A percentile compares a stretch with the other conserved stretches of the same genome.
phyloP scores from a whole-genome alignment of 2,888 invertebrate genomes.

The Paralinhomoeus sp. region DNA sequence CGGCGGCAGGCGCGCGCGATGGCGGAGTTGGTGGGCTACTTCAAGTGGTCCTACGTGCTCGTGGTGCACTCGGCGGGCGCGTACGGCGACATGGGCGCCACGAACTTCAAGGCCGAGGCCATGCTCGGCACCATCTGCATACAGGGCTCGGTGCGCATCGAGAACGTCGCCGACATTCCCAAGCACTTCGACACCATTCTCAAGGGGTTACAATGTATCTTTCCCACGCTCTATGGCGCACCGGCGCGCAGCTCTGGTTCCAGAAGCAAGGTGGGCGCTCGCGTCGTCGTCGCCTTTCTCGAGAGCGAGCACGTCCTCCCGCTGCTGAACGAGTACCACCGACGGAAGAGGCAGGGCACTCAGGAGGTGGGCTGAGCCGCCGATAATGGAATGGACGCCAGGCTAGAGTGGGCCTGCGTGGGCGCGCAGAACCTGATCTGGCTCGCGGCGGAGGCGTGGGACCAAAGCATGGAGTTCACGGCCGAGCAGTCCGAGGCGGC shows the following conservation, averaged over 20 bases:
- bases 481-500: constrained; percentile 15
- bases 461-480: constrained; percentile 13
- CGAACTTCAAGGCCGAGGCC: constrained; percentile 48
- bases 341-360: too few relatives aligned
- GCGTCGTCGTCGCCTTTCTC: constrained; percentile 49
- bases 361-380: background rate
- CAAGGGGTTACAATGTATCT: too few relatives aligned
- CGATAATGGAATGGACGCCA: too few relatives aligned
- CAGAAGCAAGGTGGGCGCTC: too few relatives aligned
- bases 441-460: constrained; percentile 23
- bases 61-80: constrained; percentile 47
- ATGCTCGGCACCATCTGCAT: too few relatives aligned
- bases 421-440: constrained; percentile 4
- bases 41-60: constrained; percentile 50
- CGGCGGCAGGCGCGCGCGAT: constrained; percentile 34
- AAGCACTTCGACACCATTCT: too few relatives aligned
- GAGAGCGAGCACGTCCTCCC: constrained; percentile 47
- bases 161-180: too few relatives aligned
- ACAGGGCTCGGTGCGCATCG: too few relatives aligned
- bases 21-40: constrained; percentile 43
- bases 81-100: constrained; percentile 47
- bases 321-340: constrained; percentile 34
- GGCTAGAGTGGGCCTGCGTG: background rate
- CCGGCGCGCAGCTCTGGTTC: too few relatives aligned
- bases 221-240: too few relatives aligned